Evolutionary conservation across 1,140 invertebrate species (phyloP), one percentile per base, ranked within the genome.

Genomic region (Drosophila punjabiensis): DNA sequence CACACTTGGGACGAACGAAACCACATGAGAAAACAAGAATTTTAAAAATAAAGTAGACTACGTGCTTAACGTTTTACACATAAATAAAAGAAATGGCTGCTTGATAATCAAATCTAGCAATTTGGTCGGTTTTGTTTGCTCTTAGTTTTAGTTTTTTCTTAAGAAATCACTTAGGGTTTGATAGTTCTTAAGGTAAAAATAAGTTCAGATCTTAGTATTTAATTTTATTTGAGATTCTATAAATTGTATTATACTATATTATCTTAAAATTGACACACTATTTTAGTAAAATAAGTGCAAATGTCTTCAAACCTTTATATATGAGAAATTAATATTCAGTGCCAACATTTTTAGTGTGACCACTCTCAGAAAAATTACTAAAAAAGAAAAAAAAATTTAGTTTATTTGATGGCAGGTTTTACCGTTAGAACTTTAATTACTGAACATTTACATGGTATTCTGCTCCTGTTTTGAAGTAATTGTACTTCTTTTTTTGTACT

Each of bases 1-100:
- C 33, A 47, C 14, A 53, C 50, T 28, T 3, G 20, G 7, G 13
- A 41, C 30, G n/a, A n/a, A 24, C 24, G 6, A 37, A 73, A 62
- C 64, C 64, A 24, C 59, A 66, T n/a, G 16, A 37, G 55, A 41
- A 41, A 52, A 32, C 37, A 64, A 35, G 20, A 64, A 35, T 63
- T 43, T 32, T 33, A 14, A 35, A 63, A 45, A 28, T 66, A 63
- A 66, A 66, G 16, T 66, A 43, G 63, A 43, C 33, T 32, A 30
- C 35, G 39, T 20, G 3, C 18, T 43, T 10, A 66, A 41, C 18
- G 18, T 13, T 65, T 55, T 16, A 11, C 5, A 43, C 18, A 43
- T 13, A 24, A 37, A 24, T 39, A n/a, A 10, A 39, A 6, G 14
- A 61, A 30, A 16, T 60, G 53, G 6, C 33, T 20, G 33, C 5